Evolutionary conservation across 2,113 vertebrate species (phyloP).

Genomic region (Pithys albifrons): DNA sequence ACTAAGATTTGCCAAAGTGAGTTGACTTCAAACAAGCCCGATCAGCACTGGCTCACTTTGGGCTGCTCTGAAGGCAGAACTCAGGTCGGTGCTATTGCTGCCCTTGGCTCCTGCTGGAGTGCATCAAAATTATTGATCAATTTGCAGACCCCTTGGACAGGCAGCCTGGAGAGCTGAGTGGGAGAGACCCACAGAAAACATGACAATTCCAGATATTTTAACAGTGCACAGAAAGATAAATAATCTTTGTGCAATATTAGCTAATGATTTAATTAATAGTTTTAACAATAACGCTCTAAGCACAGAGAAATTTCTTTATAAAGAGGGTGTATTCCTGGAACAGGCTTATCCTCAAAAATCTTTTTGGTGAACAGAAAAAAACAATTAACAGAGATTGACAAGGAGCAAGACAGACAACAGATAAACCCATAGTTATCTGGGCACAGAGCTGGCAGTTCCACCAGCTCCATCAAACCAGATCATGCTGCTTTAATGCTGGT

Average conservation of each 20-base stretch:
- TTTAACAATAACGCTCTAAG: background rate
- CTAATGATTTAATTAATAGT: background rate
- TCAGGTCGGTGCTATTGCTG: background rate
- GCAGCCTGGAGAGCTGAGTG: background rate
- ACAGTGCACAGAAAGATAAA: background rate
- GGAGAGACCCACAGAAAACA: background rate
- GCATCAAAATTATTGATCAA: slow-evolving; percentile 28
- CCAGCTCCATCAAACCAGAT: background rate
- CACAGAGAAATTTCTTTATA: background rate
- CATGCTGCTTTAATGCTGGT: background rate
- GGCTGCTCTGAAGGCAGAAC: background rate
- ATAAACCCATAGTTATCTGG: background rate
- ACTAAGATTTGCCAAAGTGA: background rate
- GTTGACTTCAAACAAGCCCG: background rate
- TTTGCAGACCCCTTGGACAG: background rate
- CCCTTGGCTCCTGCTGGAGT: background rate
- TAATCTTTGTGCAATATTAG: background rate
- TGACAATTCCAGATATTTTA: background rate
- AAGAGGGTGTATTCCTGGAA: background rate
- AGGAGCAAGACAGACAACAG: background rate
- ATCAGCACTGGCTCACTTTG: background rate
- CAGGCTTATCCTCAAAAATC: background rate
- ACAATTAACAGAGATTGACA: background rate
- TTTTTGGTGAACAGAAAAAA: background rate
- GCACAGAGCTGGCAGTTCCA: background rate